Percentiles rank a stretch among this genome's conserved stretches.
Conservation (phyloP, 2,888 invertebrate genomes). For the Athalia cordata region DNA sequence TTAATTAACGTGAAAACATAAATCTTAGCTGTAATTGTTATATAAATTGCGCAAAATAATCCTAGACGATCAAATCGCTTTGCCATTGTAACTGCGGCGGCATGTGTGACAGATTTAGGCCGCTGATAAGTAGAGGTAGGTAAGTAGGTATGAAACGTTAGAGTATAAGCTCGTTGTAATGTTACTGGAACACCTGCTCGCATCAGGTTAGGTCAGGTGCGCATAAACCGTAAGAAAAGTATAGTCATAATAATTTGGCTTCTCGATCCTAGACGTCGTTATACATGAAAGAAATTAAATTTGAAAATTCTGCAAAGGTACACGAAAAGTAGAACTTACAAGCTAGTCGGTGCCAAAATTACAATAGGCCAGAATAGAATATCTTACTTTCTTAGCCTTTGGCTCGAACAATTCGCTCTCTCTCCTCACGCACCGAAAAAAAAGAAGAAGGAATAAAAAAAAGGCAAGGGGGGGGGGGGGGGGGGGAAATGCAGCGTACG, state of each 20-base stretch:
- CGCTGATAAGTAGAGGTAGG: constrained; percentile 11
- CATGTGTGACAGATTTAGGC: constrained; percentile 28
- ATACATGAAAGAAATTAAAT: not conserved
- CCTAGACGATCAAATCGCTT: too few species aligned
- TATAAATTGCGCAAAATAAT: too few species aligned
- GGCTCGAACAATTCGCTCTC: constrained; percentile 25
- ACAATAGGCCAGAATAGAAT: not conserved
- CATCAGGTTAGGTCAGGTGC: constrained; percentile 4
- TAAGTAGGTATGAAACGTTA: not conserved
- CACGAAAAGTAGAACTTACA: constrained; percentile 9
- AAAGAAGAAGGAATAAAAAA: not conserved
- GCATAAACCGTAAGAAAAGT: constrained; percentile 38
- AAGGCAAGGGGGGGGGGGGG: too few species aligned
- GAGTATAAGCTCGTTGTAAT: not conserved
- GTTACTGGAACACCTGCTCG: constrained; percentile 30
- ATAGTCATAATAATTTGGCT: not conserved
- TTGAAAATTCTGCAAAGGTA: not conserved
- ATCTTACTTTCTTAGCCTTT: not conserved
- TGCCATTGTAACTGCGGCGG: too few species aligned
- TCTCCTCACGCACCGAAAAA: not conserved
- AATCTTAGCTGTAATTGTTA: too few species aligned
- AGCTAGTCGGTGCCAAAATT: not conserved
- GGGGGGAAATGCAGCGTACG: not conserved
- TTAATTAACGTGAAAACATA: too few species aligned
- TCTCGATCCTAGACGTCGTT: not conserved